These are phyloP conservation scores for Bombus superbus DNA, from an alignment of 1,140 invertebrate genomes.

Conservation along the genomic window DNA sequence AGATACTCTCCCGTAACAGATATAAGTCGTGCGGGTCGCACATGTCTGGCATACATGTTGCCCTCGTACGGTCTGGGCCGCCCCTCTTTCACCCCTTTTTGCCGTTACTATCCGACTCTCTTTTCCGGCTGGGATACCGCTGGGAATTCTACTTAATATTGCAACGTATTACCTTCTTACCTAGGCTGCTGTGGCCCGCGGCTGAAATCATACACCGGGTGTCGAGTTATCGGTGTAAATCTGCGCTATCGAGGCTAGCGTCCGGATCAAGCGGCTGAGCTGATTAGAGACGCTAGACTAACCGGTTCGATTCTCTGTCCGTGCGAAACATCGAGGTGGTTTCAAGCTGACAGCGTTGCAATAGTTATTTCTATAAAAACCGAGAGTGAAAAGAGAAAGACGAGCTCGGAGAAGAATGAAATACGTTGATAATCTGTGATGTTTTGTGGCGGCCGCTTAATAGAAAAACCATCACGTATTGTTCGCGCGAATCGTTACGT, in stretches of 20 bases:
- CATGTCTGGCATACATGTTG: slow-evolving; percentile 70
- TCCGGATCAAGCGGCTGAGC: background rate
- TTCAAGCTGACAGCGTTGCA: too few species aligned
- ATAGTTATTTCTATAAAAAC: too few species aligned
- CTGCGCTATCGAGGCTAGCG: background rate
- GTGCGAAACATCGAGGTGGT: background rate
- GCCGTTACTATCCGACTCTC: background rate
- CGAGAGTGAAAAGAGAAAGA: too few species aligned
- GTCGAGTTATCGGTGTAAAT: slow-evolving; percentile 38
- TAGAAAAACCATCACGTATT: background rate
- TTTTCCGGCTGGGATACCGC: slow-evolving; percentile 3
- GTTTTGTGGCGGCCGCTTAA: too few species aligned
- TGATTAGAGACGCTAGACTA: background rate
- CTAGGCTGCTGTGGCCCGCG: background rate
- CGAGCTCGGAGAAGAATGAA: background rate
- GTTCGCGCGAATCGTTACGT: background rate
- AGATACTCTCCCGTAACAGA: slow-evolving; percentile 62
- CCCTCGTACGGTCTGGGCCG: slow-evolving; percentile 28
- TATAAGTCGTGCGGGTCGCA: slow-evolving; percentile 70
- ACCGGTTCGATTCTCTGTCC: background rate
- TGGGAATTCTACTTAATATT: slow-evolving; percentile 71
- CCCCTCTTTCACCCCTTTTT: background rate
- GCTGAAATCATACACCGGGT: slow-evolving; percentile 62
- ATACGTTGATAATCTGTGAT: background rate
- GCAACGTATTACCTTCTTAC: slow-evolving; percentile 63